Evolutionary conservation across 2,113 vertebrate species (phyloP).

Genomic region (Gymnorhina tibicen): DNA sequence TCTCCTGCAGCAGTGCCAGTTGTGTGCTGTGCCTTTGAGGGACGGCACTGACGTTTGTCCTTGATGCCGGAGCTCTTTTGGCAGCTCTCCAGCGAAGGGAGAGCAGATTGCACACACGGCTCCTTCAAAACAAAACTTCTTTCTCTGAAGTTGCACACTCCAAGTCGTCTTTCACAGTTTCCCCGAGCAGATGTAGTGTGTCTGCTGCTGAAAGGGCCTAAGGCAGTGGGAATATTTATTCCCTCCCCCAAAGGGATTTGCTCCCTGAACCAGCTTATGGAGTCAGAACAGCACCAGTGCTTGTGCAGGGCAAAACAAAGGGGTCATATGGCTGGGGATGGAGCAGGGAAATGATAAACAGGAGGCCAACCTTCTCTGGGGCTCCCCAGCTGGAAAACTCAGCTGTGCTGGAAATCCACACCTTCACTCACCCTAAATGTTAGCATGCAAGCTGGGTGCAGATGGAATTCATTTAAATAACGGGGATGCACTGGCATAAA

Average conservation of each 20-base stretch:
- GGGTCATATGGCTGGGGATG: not conserved
- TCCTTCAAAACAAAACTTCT: slow-evolving; percentile 20
- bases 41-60: not conserved
- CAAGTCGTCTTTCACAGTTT: not conserved
- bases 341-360: not conserved
- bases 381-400: not conserved
- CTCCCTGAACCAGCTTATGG: not conserved
- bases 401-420: not conserved
- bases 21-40: slow-evolving; percentile 10
- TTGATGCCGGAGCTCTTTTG: not conserved
- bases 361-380: not conserved
- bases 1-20: not conserved
- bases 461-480: not conserved
- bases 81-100: not conserved
- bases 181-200: not conserved
- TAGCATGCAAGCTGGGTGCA: not conserved
- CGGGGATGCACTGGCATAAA: not conserved
- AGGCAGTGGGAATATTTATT: not conserved
- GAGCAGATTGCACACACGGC: not conserved
- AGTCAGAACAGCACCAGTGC: not conserved
- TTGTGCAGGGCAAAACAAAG: not conserved
- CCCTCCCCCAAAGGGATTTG: not conserved
- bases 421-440: not conserved
- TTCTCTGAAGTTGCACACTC: not conserved
- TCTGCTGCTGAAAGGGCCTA: not conserved